phyloP scores from a whole-genome alignment of 2,113 vertebrate species.

The Geococcyx californianus region DNA sequence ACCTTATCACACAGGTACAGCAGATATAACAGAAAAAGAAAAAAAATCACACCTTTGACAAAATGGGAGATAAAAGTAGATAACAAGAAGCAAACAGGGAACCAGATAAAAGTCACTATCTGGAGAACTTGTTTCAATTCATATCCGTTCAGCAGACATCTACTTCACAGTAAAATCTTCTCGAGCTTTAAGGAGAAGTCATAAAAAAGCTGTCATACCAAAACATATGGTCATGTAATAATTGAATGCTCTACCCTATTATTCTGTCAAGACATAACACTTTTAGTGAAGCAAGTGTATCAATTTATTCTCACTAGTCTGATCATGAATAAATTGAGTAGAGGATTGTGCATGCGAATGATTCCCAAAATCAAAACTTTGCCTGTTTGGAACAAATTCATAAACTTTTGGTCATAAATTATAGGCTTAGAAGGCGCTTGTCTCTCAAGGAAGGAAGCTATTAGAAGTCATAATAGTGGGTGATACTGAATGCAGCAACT shows the following conservation, averaged over 20 bases:
- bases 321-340: not conserved
- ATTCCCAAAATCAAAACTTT: not conserved
- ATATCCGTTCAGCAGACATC: not conserved
- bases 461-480: not conserved
- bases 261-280: not conserved
- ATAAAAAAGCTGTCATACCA: not conserved
- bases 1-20: slow-evolving; percentile 14
- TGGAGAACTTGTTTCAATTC: slow-evolving; percentile 24
- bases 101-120: slow-evolving; percentile 23
- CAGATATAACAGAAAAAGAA: not conserved
- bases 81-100: slow-evolving; percentile 13
- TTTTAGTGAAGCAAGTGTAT: not conserved
- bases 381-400: not conserved
- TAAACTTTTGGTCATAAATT: not conserved
- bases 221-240: not conserved
- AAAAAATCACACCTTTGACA: not conserved
- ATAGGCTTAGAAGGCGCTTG: not conserved
- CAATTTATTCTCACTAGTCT: not conserved
- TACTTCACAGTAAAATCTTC: not conserved
- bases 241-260: not conserved
- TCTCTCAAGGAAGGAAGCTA: not conserved
- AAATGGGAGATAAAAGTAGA: slow-evolving; percentile 12
- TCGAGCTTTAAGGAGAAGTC: not conserved
- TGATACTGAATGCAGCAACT: not conserved
- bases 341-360: not conserved